Base-by-base conservation (phyloP, 2,888 invertebrate species). In the Macaria notata region DNA sequence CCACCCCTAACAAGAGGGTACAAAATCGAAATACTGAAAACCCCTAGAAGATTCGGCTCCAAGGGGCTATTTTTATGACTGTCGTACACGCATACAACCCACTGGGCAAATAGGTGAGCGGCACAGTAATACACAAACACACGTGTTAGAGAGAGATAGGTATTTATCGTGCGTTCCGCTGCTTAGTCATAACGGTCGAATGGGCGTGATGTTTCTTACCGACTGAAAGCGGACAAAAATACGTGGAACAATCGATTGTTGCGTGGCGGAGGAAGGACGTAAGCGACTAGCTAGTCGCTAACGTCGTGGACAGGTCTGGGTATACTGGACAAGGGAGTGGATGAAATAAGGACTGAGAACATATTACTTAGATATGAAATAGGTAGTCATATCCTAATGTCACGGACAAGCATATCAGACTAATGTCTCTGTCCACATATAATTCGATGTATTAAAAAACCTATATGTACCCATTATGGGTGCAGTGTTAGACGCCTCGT, bases 141-240 rank as follows among this genome's bases (percentile, higher is more conserved):
- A 84, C 84, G 83, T 84, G 88, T 78, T 72, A 82, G 88, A 89
- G 75, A 68, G 82, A 79, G 91, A 90, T 74, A 76, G 82, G 75
- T 80, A 77, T 83, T 84, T 83, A 81, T 82, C 78, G 84, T 84
- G 83, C 84, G 86, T 86, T 88, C 81, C 87, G 86, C 83, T 79
- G 82, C 81, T 83, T 85, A 88, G 87, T 86, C 90, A 90, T 90
- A 89, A 91, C 91, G 91, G 90, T 91, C 91, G 89, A 91, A 90
- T 91, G 91, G 91, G 91, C 91, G 91, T 90, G 89, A 89, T 89
- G 88, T 87, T 90, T 90, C 90, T 91, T 91, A 89, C 90, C 88
- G 86, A 87, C 86, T 83, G 86, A 84, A 85, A 85, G 86, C 86
- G 85, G 86, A 88, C 89, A 91, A 90, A 91, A 90, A 90, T 90